Conservation (phyloP, 2,797 vertebrate species). For the Sebastes elongatus region DNA sequence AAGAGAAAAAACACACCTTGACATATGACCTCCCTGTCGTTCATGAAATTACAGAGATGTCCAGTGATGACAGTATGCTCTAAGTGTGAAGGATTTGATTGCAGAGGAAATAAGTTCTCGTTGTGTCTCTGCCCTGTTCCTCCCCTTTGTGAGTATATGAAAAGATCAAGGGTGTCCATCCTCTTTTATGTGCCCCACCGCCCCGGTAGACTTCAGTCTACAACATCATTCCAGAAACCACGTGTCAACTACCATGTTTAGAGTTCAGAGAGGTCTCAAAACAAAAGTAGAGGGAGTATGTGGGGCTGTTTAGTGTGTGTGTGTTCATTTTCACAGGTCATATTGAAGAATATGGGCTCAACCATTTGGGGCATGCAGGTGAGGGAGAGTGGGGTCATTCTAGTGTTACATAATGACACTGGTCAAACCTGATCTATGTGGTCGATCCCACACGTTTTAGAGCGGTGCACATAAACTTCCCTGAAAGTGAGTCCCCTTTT, state of each 20-base stretch:
- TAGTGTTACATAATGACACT: not conserved
- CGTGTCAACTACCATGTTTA: constrained; percentile 18
- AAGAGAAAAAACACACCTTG: constrained; percentile 12
- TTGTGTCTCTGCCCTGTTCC: not conserved
- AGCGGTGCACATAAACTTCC: not conserved
- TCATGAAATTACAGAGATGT: not conserved
- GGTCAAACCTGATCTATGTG: constrained; percentile 5
- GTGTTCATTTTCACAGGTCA: constrained; percentile 15
- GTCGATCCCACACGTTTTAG: constrained; percentile 1
- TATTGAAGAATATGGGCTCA: not conserved
- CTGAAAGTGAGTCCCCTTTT: not conserved
- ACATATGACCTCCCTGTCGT: not conserved
- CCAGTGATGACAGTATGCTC: not conserved
- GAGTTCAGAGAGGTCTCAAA: not conserved
- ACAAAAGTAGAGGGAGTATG: not conserved
- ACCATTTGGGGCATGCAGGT: not conserved
- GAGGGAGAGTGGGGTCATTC: not conserved
- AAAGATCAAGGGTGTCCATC: not conserved
- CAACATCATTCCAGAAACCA: constrained; percentile 17
- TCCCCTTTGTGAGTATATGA: constrained; percentile 34
- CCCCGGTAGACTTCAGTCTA: not conserved
- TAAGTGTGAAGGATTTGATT: not conserved
- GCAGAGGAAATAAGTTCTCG: not conserved
- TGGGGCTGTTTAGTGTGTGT: not conserved
- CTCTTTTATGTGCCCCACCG: constrained; percentile 66